Percentiles rank a stretch among this genome's conserved stretches.
phyloP scores from a whole-genome alignment of 2,888 invertebrate genomes.

The Eumerus sabulonum region DNA sequence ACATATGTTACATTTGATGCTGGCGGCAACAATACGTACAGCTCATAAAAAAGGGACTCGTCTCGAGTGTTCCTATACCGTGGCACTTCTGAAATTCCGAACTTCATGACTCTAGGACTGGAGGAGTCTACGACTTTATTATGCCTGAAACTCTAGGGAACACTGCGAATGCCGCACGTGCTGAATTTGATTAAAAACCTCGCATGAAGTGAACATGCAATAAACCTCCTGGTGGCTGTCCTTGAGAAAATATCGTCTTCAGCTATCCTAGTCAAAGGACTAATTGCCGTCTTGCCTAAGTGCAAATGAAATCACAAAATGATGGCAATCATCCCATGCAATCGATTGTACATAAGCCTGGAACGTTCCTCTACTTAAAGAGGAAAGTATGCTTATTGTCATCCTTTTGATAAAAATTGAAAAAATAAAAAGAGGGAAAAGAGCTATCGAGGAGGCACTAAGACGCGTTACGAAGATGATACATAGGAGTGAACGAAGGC shows the following conservation, averaged over 20 bases:
- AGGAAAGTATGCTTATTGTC: background rate
- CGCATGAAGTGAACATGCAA: constrained; percentile 1
- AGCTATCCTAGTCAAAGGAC: constrained; percentile 35
- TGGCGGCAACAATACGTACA: constrained; percentile 59
- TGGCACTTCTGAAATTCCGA: no score
- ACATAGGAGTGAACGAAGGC: background rate
- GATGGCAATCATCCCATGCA: constrained; percentile 62
- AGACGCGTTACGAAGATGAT: constrained; percentile 1
- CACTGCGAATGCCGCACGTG: constrained; percentile 51
- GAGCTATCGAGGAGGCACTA: background rate
- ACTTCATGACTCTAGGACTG: no score
- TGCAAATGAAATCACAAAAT: constrained; percentile 50
- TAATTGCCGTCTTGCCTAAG: constrained; percentile 55
- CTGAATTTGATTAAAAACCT: constrained; percentile 50
- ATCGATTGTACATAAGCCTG: constrained; percentile 51
- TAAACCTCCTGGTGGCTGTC: constrained; percentile 18
- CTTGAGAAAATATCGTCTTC: constrained; percentile 32
- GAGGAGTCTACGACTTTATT: no score
- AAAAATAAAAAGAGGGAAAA: constrained; percentile 13
- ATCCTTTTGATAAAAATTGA: constrained; percentile 18
- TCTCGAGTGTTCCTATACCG: constrained; percentile 13
- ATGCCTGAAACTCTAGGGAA: no score
- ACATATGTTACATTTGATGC: constrained; percentile 58
- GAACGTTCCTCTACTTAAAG: background rate
- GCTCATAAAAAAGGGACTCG: constrained; percentile 56